Percentiles rank a stretch among this genome's conserved stretches.
These are phyloP conservation scores for Lochmaea crataegi DNA, from an alignment of 2,888 invertebrate genomes.

Conservation along the genomic window DNA sequence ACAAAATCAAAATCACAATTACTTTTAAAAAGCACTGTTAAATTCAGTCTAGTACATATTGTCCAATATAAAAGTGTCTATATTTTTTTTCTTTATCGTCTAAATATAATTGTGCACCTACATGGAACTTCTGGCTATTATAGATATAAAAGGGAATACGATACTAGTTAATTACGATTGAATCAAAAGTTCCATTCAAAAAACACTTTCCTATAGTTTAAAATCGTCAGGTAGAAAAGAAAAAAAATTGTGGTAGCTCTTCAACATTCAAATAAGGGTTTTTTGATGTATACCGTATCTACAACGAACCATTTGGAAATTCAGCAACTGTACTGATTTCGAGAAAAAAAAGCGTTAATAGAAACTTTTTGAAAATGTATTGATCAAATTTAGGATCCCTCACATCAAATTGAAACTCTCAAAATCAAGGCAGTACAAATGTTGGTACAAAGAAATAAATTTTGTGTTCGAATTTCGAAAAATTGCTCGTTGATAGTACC, in stretches of 20 bases:
- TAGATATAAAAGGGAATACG: conserved; percentile 23
- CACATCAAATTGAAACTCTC: no score
- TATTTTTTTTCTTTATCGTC: conserved; percentile 14
- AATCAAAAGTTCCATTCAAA: conserved; percentile 15
- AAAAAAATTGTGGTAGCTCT: neutral
- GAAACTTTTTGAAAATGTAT: no score
- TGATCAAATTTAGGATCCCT: no score
- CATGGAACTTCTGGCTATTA: conserved; percentile 15
- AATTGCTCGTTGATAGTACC: neutral
- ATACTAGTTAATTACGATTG: conserved; percentile 9
- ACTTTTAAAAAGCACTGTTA: conserved; percentile 37
- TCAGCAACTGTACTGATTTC: no score
- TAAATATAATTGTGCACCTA: conserved; percentile 26
- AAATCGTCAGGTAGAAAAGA: conserved; percentile 8
- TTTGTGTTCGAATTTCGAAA: neutral
- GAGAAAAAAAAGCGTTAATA: no score
- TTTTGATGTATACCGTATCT: neutral
- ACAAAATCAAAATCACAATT: conserved; percentile 36
- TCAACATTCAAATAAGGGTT: neutral
- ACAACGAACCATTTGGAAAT: no score
- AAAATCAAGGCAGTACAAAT: no score
- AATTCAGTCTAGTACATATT: conserved; percentile 44
- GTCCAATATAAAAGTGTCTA: conserved; percentile 30
- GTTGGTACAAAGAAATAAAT: no score
- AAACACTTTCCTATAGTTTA: conserved; percentile 13